A percentile compares a stretch with the other conserved stretches of the same genome.
Conservation (phyloP, 35 echinoderm and acorn worm genomes). For the Strongylocentrotus purpuratus region DNA sequence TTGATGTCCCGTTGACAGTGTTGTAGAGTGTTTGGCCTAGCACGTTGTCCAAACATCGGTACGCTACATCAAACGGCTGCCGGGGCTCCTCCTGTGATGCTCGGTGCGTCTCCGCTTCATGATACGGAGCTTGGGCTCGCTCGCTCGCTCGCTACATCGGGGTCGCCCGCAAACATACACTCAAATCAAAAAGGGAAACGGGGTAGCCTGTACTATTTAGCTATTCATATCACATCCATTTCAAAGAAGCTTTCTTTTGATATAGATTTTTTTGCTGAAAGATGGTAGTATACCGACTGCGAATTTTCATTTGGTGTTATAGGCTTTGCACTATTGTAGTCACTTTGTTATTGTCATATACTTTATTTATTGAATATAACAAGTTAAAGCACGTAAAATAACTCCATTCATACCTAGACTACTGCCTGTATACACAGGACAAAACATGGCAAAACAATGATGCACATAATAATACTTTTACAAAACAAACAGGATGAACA, state of each 20-base stretch:
- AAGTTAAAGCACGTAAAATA: too few relatives aligned
- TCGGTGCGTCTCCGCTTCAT: background rate
- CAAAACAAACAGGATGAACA: too few relatives aligned
- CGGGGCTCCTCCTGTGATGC: conserved; percentile 20
- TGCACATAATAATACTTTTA: too few relatives aligned
- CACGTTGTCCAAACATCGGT: conserved; percentile 46
- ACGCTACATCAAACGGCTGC: conserved; percentile 34
- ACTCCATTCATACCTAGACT: too few relatives aligned
- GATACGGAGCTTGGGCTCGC: background rate
- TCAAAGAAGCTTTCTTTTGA: background rate
- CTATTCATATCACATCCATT: background rate
- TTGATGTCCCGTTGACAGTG: conserved; percentile 28
- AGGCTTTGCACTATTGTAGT: background rate
- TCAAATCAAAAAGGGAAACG: background rate
- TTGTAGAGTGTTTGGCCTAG: conserved; percentile 26
- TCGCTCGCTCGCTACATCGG: background rate
- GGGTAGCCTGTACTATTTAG: background rate
- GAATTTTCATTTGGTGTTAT: too few relatives aligned
- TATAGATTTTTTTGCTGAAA: background rate
- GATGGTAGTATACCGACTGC: background rate
- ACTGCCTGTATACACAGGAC: too few relatives aligned
- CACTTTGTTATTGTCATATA: too few relatives aligned
- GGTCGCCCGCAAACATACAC: conserved; percentile 26
- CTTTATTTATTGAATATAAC: too few relatives aligned
- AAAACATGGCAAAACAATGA: too few relatives aligned